Conservation (phyloP, 1,140 invertebrate species). For the Wasmannia auropunctata region DNA sequence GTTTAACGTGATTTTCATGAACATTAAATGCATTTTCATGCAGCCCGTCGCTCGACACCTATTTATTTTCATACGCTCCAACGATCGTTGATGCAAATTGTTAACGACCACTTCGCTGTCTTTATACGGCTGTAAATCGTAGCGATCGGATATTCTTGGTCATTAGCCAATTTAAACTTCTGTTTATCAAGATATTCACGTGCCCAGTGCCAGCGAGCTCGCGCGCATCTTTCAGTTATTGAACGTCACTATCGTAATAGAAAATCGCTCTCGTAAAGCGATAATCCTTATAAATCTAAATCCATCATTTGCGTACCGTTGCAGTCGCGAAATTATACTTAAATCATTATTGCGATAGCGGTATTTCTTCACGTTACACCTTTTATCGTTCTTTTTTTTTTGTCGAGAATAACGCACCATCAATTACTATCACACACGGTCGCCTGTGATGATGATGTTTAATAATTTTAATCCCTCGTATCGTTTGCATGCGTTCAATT, state of each 20-base stretch:
- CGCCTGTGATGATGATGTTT: background rate
- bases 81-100: background rate
- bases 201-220: background rate
- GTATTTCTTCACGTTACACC: background rate
- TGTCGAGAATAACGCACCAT: background rate
- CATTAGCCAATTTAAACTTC: slow-evolving; percentile 13
- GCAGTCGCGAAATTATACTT: background rate
- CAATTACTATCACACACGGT: slow-evolving; percentile 14
- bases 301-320: background rate
- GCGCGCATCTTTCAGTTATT: background rate
- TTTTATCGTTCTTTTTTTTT: background rate
- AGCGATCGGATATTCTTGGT: slow-evolving; percentile 14
- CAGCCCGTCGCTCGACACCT: background rate
- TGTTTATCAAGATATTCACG: slow-evolving; percentile 7
- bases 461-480: slow-evolving; percentile 24
- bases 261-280: background rate
- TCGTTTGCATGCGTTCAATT: slow-evolving; percentile 30
- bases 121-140: slow-evolving; percentile 12
- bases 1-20: background rate
- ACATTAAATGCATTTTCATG: background rate
- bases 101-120: slow-evolving; percentile 4
- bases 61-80: slow-evolving; percentile 14
- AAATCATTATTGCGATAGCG: background rate
- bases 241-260: background rate
- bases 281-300: background rate